Base-by-base conservation (phyloP, 2,113 vertebrate species). In the Scophthalmus maximus region DNA sequence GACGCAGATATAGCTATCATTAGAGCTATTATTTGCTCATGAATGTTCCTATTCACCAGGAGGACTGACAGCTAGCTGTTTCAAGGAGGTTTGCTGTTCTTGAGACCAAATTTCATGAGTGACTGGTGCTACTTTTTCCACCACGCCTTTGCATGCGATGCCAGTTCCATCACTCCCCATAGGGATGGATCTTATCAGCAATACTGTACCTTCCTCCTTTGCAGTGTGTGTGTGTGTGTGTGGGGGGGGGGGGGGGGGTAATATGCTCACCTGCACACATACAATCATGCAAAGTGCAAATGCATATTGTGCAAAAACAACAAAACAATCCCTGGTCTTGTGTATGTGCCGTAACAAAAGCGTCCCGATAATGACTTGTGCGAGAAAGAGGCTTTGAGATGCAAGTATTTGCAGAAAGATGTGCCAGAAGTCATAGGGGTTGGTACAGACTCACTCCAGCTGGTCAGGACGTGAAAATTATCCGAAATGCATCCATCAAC, bases 401-500 rank as follows among this genome's bases (percentile, higher is more conserved):
- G 78, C 32, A 4, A 64, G n/a, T n/a, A 79, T 85, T 87, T 85
- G 82, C 82, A 85, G 69, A 88, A 84, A 84, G 85, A 87, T 85
- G 73, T 67, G 71, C 81, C 55, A 56, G 50, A 58, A 62, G 74
- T 76, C 78, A 79, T 79, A 74, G 73, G 85, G 78, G 76, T 63
- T 12, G 66, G 78, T 63, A 58, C 14, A 66, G 42, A 60, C 38
- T 73, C 56, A 50, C 63, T 77, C 52, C 73, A 87, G 73, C 67
- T 76, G 79, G 46, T 53, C 68, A 81, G 42, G 38, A 81, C 56
- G 70, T 52, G 64, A 47, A 75, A 63, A 89, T 86, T 79, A 89
- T 79, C 68, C 63, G 38, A 80, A 68, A 86, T 79, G 82, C 89
- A 90, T 88, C 80, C 68, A 77, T 89, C 86, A 87, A 69, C 82